phyloP scores from a whole-genome alignment of 2,888 invertebrate species.

The Exocentrus adspersus region DNA sequence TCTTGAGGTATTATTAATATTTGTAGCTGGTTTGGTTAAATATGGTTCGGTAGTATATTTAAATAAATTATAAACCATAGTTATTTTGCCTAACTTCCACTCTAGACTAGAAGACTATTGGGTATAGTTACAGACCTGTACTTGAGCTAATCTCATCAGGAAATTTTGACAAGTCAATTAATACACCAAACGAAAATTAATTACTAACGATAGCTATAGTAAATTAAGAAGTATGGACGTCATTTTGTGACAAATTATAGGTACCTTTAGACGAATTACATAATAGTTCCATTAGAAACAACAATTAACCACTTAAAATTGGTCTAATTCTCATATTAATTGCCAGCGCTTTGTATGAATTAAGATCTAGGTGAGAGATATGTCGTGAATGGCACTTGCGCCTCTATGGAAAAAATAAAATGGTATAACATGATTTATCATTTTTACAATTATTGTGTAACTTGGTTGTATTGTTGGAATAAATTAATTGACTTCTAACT shows the following conservation, averaged over 20 bases:
- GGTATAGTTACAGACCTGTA: too few relatives aligned
- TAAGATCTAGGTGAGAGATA: constrained; percentile 19
- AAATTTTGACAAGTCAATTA: constrained; percentile 12
- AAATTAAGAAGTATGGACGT: constrained; percentile 7
- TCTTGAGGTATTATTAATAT: too few relatives aligned
- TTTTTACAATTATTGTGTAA: background rate
- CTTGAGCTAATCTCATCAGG: background rate
- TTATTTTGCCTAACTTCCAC: too few relatives aligned
- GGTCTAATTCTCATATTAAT: constrained; percentile 17
- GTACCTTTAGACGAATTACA: constrained; percentile 7
- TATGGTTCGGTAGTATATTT: too few relatives aligned
- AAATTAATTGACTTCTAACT: too few relatives aligned
- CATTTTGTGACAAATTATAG: constrained; percentile 16
- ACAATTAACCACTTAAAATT: constrained; percentile 10
- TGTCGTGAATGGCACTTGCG: background rate
- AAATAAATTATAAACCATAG: too few relatives aligned
- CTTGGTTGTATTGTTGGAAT: background rate
- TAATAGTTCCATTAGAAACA: background rate
- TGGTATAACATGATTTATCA: background rate
- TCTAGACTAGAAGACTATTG: too few relatives aligned
- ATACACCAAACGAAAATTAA: constrained; percentile 11
- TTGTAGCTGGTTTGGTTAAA: too few relatives aligned
- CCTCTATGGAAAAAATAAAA: background rate
- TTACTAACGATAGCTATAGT: constrained; percentile 8
- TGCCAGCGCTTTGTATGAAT: constrained; percentile 3